phyloP scores from a whole-genome alignment of 2,797 vertebrate genomes.

The Yasuhikotakia modesta region DNA sequence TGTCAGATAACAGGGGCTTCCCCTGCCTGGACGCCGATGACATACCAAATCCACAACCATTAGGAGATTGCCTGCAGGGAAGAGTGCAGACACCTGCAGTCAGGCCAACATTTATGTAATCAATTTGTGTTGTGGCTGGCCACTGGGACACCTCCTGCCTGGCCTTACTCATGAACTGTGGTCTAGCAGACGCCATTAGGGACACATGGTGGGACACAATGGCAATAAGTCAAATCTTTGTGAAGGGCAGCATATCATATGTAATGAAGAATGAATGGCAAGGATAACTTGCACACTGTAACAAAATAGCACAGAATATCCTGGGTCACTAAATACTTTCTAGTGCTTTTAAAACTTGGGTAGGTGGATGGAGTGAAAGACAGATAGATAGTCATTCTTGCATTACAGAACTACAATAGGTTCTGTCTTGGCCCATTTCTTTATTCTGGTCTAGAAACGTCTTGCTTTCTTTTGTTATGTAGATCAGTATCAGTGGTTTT shows the following conservation, averaged over 20 bases:
- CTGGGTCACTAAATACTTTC: too few species aligned
- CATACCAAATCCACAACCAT: conserved; percentile 47
- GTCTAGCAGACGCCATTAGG: conserved; percentile 64
- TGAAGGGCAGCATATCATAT: neutral
- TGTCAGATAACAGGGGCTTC: conserved; percentile 29
- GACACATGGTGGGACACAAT: conserved; percentile 16
- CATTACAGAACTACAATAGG: too few species aligned
- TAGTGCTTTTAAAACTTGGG: too few species aligned
- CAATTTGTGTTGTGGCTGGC: conserved; percentile 71
- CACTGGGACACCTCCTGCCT: conserved; percentile 55
- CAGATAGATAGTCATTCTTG: too few species aligned
- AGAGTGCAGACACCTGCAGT: conserved; percentile 65
- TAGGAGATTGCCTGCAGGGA: conserved; percentile 55
- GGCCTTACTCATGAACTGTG: conserved; percentile 40
- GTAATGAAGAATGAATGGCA: too few species aligned
- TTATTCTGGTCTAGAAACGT: too few species aligned
- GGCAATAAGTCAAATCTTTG: too few species aligned
- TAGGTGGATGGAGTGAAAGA: too few species aligned
- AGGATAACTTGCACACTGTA: too few species aligned
- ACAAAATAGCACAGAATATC: too few species aligned
- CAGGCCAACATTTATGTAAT: conserved; percentile 69
- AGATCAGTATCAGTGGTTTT: conserved; percentile 10
- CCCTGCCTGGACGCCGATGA: conserved; percentile 41
- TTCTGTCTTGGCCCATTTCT: too few species aligned
- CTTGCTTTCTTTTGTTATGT: conserved; percentile 18